phyloP scores from a whole-genome alignment of 2,113 vertebrate genomes.

The Thermophis baileyi region DNA sequence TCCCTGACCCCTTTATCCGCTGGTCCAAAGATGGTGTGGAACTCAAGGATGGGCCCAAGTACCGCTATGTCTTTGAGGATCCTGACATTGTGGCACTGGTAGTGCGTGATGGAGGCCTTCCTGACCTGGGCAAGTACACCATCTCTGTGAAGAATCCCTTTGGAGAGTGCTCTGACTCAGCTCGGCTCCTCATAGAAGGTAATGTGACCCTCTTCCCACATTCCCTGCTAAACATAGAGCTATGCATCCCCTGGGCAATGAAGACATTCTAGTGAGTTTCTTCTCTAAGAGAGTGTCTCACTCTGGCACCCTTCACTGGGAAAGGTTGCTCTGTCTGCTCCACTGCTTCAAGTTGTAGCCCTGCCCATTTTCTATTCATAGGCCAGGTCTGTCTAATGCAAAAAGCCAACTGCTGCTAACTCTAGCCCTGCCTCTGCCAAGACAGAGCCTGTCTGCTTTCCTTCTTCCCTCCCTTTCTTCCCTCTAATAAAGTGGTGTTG shows the following conservation, averaged over 20 bases:
- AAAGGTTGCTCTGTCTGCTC: not conserved
- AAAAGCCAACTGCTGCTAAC: not conserved
- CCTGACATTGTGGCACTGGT: constrained; percentile 64
- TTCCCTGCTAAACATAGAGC: not conserved
- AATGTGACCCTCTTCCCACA: not conserved
- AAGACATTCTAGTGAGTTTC: not conserved
- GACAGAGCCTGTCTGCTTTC: not conserved
- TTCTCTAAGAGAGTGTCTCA: not conserved
- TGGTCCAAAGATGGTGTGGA: constrained; percentile 66
- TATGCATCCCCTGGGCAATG: not conserved
- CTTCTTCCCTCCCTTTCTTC: not conserved
- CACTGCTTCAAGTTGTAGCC: not conserved
- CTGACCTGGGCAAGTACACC: constrained; percentile 67
- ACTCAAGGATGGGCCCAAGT: constrained; percentile 66
- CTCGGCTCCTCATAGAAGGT: constrained; percentile 67
- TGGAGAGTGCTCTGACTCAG: constrained; percentile 62
- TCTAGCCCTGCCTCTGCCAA: not conserved
- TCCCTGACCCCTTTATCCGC: constrained; percentile 65
- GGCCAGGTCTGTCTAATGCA: not conserved
- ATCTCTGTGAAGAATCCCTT: constrained; percentile 68
- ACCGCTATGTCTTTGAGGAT: constrained; percentile 66
- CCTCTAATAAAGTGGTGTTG: not conserved
- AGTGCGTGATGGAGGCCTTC: constrained; percentile 56
- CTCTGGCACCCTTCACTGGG: not conserved
- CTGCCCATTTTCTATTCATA: constrained; percentile 18